Evolutionary conservation across 2,888 invertebrate genomes (phyloP).

Genomic region (Bombyx huttoni): DNA sequence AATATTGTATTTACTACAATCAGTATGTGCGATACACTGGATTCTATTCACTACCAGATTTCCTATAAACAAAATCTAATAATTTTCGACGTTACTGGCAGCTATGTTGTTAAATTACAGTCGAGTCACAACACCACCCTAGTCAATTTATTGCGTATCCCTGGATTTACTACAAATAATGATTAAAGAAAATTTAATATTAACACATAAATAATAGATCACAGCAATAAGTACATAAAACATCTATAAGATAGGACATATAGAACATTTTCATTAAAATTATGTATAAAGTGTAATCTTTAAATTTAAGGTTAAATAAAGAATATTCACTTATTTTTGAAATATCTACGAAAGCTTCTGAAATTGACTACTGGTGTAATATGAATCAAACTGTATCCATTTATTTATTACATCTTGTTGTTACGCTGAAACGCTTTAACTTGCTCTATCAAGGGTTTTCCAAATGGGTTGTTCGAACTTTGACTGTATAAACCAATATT

Average conservation of each 20-base stretch:
- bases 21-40: conserved; percentile 21
- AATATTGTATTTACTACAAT: conserved; percentile 2
- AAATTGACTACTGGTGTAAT: conserved; percentile 29
- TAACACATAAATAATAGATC: background rate
- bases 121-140: conserved; percentile 46
- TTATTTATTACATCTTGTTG: conserved; percentile 8
- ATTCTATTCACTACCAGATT: conserved; percentile 8
- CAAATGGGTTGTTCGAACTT: background rate
- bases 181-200: background rate
- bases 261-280: background rate
- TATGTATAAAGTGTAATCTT: too few relatives aligned
- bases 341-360: conserved; percentile 3
- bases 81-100: conserved; percentile 18
- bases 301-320: too few relatives aligned
- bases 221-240: conserved; percentile 5
- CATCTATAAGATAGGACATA: background rate
- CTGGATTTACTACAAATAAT: conserved; percentile 2
- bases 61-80: conserved; percentile 14
- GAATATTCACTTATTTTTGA: too few relatives aligned
- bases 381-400: conserved; percentile 28
- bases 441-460: background rate
- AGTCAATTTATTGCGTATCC: conserved; percentile 29
- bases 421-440: background rate
- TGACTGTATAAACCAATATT: background rate
- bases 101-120: conserved; percentile 24